Base-by-base conservation (phyloP, 2,888 invertebrate genomes). In the Watsonalla binaria region DNA sequence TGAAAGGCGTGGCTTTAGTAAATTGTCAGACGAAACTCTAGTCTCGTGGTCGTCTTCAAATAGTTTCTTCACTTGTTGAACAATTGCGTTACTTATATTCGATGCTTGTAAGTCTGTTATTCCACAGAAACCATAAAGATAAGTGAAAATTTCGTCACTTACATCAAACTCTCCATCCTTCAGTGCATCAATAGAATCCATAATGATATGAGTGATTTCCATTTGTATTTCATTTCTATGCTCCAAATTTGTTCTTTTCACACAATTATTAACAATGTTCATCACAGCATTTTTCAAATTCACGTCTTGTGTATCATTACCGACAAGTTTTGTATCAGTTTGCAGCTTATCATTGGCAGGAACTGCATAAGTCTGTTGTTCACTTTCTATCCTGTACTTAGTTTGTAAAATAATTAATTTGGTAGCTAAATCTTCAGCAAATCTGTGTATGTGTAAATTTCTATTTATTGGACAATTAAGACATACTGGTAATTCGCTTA, bases 401-500 rank as follows among this genome's bases (percentile, higher is more conserved):
- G 57, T 47, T 51, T 64, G 64, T 34, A 66, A 46, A 45, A 46
- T 55, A 1, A 67, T 13, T 33, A 77, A 53, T 51, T 59, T 65
- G 47, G 68, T 65, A 5, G 65, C 61, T 45, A 78, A 64, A 33
- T 74, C 70, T 51, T 68, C 66, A 24, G 76, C 67, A 11, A 70
- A 58, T 54, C 54, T 65, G 53, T 66, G 66, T 0, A 73, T 34
- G 33, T 65, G 54, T n/a, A 62, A 8, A 42, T 42, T 42, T 5
- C 11, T n/a, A 45, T 51, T 45, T 55, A 61, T 6, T 62, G 9
- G 37, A 52, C 55, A 13, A 60, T 48, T 42, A 11, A 42, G 42
- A 11, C 42, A 42, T 5, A 42, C 42, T 6, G 70, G 63, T 11
- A 76, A 46, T 37, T 58, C 61, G 46, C 70, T 54, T 42, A 80